A percentile compares a stretch with the other conserved stretches of the same genome.
Conservation (phyloP, 2,888 invertebrate genomes). For the Micoletzkya japonica region DNA sequence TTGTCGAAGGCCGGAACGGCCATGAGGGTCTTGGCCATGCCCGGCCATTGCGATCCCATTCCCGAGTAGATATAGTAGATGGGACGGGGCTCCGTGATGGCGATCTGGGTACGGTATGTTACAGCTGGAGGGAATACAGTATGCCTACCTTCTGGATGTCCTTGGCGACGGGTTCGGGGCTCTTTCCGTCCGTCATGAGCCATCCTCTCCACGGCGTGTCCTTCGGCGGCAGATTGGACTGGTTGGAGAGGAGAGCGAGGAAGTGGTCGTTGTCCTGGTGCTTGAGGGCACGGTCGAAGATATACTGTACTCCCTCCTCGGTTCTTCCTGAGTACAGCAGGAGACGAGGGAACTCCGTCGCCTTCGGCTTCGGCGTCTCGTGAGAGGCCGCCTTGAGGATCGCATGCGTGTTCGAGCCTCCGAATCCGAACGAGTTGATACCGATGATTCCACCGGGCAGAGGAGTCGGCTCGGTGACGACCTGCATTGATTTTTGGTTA, state of each 20-base stretch:
- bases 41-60: slow-evolving; percentile 97
- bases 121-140: background rate
- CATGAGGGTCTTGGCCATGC: slow-evolving; percentile 88
- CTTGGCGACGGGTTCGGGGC: slow-evolving; percentile 40
- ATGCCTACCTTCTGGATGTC: slow-evolving; percentile 53
- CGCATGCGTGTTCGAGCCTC: slow-evolving; percentile 90
- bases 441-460: slow-evolving; percentile 91
- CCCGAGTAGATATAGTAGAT: slow-evolving; percentile 95
- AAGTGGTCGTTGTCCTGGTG: slow-evolving; percentile 50
- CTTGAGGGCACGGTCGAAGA: slow-evolving; percentile 60
- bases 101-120: slow-evolving; percentile 29
- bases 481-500: slow-evolving; percentile 62
- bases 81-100: slow-evolving; percentile 66
- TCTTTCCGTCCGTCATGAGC: slow-evolving; percentile 72
- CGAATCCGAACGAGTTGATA: slow-evolving; percentile 96
- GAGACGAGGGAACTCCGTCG: slow-evolving; percentile 76
- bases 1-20: slow-evolving; percentile 78
- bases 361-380: slow-evolving; percentile 22
- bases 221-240: slow-evolving; percentile 74
- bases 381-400: slow-evolving; percentile 70
- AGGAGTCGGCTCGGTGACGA: slow-evolving; percentile 79
- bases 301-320: slow-evolving; percentile 63
- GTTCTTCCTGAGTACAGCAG: slow-evolving; percentile 77
- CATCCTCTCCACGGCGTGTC: slow-evolving; percentile 77
- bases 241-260: slow-evolving; percentile 55